Conservation (phyloP, 1,140 invertebrate genomes). For the Condylostylus longicornis region DNA sequence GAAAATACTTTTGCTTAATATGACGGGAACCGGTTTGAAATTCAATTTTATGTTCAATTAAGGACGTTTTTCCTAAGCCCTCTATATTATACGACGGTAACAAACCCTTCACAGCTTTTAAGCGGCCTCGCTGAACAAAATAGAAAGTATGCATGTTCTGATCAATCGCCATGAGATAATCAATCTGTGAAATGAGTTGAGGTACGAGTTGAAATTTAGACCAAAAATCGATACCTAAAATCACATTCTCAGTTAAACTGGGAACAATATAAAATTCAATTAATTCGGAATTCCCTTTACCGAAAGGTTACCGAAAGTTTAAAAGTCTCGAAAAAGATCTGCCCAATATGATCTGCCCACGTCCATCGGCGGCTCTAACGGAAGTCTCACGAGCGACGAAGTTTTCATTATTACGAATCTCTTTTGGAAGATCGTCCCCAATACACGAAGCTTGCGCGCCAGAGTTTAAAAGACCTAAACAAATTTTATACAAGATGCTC, state of each 20-base stretch:
- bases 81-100: slow-evolving; percentile 3
- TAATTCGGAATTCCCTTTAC: too few relatives aligned
- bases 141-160: not conserved
- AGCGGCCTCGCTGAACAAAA: not conserved
- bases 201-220: not conserved
- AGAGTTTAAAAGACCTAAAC: slow-evolving; percentile 1
- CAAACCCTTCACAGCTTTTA: not conserved
- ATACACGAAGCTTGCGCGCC: slow-evolving; percentile 1
- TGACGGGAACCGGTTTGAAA: slow-evolving; percentile 1
- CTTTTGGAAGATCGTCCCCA: not conserved
- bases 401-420: not conserved
- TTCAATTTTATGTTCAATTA: slow-evolving; percentile 5
- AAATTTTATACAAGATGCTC: not conserved
- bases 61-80: slow-evolving; percentile 3
- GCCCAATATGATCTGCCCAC: slow-evolving; percentile 1
- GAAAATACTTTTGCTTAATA: slow-evolving; percentile 6
- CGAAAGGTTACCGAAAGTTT: too few relatives aligned
- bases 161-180: not conserved
- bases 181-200: not conserved
- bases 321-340: too few relatives aligned
- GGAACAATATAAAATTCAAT: slow-evolving; percentile 1
- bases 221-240: slow-evolving; percentile 3
- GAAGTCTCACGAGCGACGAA: not conserved
- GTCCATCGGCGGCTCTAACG: slow-evolving; percentile 1
- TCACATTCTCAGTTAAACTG: not conserved